Percentiles rank a stretch among this genome's conserved stretches.
phyloP scores from a whole-genome alignment of 2,888 invertebrate species.

The Drosophila lutescens region DNA sequence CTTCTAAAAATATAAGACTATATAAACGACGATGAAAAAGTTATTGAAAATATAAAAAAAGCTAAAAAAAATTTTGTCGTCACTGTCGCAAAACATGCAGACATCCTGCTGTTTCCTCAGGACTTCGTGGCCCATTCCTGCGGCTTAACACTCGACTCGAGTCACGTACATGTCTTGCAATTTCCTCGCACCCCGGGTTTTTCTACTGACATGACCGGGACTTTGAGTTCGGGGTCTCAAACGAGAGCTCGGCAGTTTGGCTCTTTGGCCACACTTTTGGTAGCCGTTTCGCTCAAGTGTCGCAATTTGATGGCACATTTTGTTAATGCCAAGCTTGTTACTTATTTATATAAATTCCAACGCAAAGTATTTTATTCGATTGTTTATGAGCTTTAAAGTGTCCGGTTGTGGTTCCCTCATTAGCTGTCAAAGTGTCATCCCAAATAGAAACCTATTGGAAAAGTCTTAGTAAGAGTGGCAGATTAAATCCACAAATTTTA shows the following conservation, averaged over 20 bases:
- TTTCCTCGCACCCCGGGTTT: constrained; percentile 3
- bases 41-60: neutral
- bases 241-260: constrained; percentile 2
- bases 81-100: constrained; percentile 14
- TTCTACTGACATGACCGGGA: constrained; percentile 23
- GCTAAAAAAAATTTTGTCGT: neutral
- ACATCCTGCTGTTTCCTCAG: constrained; percentile 49
- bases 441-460: constrained; percentile 1
- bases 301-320: constrained; percentile 51
- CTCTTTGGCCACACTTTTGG: constrained; percentile 13
- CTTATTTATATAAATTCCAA: constrained; percentile 45
- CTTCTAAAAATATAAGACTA: neutral
- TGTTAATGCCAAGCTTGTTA: constrained; percentile 54
- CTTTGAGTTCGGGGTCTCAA: constrained; percentile 15
- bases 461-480: neutral
- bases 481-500: neutral
- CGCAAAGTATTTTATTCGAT: constrained; percentile 4
- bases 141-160: constrained; percentile 59
- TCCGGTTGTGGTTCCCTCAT: constrained; percentile 13
- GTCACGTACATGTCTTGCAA: constrained; percentile 61
- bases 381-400: constrained; percentile 37
- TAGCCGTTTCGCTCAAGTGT: constrained; percentile 32
- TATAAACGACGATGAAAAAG: neutral
- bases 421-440: constrained; percentile 22
- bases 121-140: constrained; percentile 31